Evolutionary conservation across 2,888 invertebrate genomes (phyloP).

Genomic region (Thecocarcelia acutangulata): DNA sequence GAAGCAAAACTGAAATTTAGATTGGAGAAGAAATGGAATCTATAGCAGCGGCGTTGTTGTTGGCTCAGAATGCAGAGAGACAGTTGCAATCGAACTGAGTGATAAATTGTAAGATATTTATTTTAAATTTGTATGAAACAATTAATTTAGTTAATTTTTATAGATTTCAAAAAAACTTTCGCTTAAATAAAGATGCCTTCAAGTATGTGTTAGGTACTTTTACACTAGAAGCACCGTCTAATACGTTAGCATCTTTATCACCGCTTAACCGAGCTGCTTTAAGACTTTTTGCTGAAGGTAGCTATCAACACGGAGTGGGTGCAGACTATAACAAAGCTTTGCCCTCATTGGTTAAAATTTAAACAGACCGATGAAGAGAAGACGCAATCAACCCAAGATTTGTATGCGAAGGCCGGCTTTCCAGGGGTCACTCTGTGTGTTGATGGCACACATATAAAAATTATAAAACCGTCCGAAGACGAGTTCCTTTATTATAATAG

Average conservation of each 20-base stretch:
- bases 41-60: background rate
- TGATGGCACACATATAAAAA: slow-evolving; percentile 62
- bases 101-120: slow-evolving; percentile 9
- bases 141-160: background rate
- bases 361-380: background rate
- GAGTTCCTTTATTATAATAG: slow-evolving; percentile 54
- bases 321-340: slow-evolving; percentile 25
- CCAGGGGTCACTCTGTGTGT: slow-evolving; percentile 57
- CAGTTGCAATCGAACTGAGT: background rate
- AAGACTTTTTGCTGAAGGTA: slow-evolving; percentile 32
- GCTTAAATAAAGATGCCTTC: background rate
- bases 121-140: background rate
- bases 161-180: background rate
- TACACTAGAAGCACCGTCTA: background rate
- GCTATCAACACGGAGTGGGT: slow-evolving; percentile 54
- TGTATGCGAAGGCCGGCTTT: slow-evolving; percentile 44
- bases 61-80: background rate
- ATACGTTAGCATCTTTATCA: background rate
- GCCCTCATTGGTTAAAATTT: slow-evolving; percentile 7
- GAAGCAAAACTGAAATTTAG: background rate
- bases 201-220: too few relatives aligned
- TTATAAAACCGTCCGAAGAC: slow-evolving; percentile 40
- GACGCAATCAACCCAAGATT: slow-evolving; percentile 33
- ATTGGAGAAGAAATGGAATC: background rate
- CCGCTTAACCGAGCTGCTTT: background rate